phyloP scores from a whole-genome alignment of 2,113 vertebrate species.

The Nettapus auritus region DNA sequence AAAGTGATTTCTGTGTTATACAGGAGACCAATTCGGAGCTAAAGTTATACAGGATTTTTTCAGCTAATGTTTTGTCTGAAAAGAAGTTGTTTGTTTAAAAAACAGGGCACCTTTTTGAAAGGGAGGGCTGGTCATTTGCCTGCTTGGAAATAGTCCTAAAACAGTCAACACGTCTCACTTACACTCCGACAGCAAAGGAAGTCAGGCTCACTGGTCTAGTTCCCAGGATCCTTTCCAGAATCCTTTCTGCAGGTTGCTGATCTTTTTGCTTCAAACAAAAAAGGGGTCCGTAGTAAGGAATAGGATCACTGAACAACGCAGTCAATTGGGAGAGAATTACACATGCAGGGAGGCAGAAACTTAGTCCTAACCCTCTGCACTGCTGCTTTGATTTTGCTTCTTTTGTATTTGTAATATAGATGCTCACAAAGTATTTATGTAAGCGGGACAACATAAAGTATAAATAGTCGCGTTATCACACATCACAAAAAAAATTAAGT shows the following conservation, averaged over 20 bases:
- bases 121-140: not conserved
- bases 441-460: not conserved
- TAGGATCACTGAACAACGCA: not conserved
- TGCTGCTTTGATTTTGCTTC: not conserved
- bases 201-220: not conserved
- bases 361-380: not conserved
- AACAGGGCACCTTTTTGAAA: not conserved
- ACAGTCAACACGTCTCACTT: accelerated
- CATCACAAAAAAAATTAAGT: not conserved
- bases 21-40: not conserved
- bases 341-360: not conserved
- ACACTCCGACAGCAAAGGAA: not conserved
- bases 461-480: not conserved
- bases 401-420: not conserved
- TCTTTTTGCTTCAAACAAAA: not conserved
- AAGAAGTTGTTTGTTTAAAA: not conserved
- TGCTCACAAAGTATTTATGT: not conserved
- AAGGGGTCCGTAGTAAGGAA: not conserved
- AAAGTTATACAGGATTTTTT: not conserved
- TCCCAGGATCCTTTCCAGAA: not conserved
- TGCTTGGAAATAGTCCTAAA: not conserved
- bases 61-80: conserved; percentile 23
- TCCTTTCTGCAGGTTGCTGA: not conserved
- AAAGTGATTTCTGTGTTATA: not conserved
- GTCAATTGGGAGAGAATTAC: not conserved